Evolutionary conservation across 2,888 invertebrate species (phyloP).

Genomic region (Eubasilissa splendida): DNA sequence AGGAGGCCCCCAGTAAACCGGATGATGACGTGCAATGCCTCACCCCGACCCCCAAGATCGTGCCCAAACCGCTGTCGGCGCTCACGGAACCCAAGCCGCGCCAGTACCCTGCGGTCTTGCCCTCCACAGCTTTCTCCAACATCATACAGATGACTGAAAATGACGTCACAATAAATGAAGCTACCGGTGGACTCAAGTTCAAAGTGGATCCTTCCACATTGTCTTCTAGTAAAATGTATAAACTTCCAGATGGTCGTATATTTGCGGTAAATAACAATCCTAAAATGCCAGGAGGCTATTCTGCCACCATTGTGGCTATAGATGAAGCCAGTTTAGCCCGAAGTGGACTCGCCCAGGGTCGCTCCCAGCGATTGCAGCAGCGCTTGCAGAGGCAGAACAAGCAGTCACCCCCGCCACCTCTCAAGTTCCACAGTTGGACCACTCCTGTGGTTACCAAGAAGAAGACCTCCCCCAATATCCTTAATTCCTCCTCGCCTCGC

Average conservation of each 20-base stretch:
- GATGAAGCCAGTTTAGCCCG: conserved; percentile 61
- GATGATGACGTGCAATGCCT: conserved; percentile 72
- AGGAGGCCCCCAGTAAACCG: conserved; percentile 50
- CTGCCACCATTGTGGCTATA: conserved; percentile 71
- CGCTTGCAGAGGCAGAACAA: conserved; percentile 19
- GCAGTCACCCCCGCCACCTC: conserved; percentile 1
- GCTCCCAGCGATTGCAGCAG: conserved; percentile 57
- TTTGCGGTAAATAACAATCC: conserved; percentile 71
- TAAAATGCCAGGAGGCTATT: conserved; percentile 71
- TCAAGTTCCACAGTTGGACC: conserved; percentile 41
- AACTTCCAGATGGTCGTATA: conserved; percentile 70
- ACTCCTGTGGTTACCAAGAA: conserved; percentile 34
- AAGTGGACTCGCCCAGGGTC: conserved; percentile 53
- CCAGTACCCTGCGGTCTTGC: conserved; percentile 36
- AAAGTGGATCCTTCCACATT: conserved; percentile 71
- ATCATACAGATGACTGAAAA: conserved; percentile 72
- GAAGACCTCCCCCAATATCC: background rate
- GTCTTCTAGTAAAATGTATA: conserved; percentile 72
- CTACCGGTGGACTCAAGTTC: conserved; percentile 70
- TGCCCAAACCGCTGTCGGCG: conserved; percentile 61
- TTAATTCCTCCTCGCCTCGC: conserved; percentile 5
- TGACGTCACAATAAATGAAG: conserved; percentile 70
- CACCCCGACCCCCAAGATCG: conserved; percentile 65
- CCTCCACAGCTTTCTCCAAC: conserved; percentile 62
- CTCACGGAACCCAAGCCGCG: conserved; percentile 43